These are phyloP conservation scores for Phaethornis superciliosus DNA, from an alignment of 2,113 vertebrate genomes.

Conservation along the genomic window DNA sequence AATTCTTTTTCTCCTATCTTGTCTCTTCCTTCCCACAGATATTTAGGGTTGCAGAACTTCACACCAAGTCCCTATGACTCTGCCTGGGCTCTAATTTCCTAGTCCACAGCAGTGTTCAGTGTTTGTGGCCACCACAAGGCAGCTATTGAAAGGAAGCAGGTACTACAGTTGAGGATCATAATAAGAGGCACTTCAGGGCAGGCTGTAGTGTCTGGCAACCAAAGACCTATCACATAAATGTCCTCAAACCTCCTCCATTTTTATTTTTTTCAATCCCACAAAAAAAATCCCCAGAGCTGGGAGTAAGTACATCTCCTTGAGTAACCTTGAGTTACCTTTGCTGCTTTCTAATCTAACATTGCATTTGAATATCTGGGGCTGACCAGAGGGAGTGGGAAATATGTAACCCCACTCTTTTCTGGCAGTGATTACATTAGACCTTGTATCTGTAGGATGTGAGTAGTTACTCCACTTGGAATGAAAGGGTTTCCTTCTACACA, in stretches of 20 bases:
- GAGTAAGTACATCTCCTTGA: neutral
- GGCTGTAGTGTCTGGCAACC: slow-evolving; percentile 48
- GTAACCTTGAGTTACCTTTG: neutral
- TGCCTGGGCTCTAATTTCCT: slow-evolving; percentile 68
- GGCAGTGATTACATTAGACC: neutral
- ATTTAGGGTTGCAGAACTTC: slow-evolving; percentile 72
- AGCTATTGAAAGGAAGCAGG: slow-evolving; percentile 71
- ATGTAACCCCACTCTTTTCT: neutral
- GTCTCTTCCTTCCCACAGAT: slow-evolving; percentile 71
- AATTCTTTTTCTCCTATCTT: slow-evolving; percentile 67
- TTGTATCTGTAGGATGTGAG: neutral
- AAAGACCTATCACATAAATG: neutral
- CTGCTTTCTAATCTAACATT: neutral
- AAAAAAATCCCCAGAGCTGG: neutral
- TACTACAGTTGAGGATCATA: slow-evolving; percentile 65
- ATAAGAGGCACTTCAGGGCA: slow-evolving; percentile 51
- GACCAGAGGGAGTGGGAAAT: neutral
- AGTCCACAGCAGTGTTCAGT: slow-evolving; percentile 70
- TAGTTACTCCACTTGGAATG: neutral
- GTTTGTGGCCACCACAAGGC: slow-evolving; percentile 70
- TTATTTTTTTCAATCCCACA: neutral
- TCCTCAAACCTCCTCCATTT: neutral
- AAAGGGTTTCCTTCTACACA: neutral
- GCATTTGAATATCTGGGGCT: neutral
- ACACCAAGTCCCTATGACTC: slow-evolving; percentile 68